A percentile compares a stretch with the other conserved stretches of the same genome.
These are phyloP conservation scores for Adoxophyes honmai DNA, from an alignment of 1,140 invertebrate genomes.

Conservation along the genomic window DNA sequence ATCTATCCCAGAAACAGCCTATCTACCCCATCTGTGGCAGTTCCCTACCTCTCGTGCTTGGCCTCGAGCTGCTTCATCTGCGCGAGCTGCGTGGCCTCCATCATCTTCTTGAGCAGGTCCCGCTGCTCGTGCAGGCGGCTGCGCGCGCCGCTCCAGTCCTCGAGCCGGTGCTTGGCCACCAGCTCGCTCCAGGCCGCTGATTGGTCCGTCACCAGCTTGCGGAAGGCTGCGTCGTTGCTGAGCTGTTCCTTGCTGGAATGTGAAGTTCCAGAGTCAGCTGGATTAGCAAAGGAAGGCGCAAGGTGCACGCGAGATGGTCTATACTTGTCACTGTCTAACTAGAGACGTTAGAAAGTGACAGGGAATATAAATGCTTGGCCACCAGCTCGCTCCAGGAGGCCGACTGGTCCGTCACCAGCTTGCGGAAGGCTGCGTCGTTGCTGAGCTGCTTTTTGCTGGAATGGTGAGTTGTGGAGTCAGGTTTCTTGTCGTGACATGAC, in stretches of 20 bases:
- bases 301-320: too few relatives aligned
- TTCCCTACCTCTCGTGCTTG: conserved; percentile 88
- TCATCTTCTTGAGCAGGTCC: conserved; percentile 90
- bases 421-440: conserved; percentile 87
- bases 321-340: too few relatives aligned
- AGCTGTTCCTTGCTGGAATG: conserved; percentile 87
- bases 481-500: too few relatives aligned
- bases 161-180: conserved; percentile 91
- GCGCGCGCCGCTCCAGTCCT: conserved; percentile 92
- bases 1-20: too few relatives aligned
- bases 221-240: conserved; percentile 86
- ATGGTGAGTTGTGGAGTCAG: too few relatives aligned
- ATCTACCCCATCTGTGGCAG: too few relatives aligned
- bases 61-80: conserved; percentile 95
- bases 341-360: too few relatives aligned
- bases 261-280: too few relatives aligned
- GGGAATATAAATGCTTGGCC: too few relatives aligned
- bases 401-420: conserved; percentile 93
- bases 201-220: conserved; percentile 91
- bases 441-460: conserved; percentile 87
- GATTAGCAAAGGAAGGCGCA: too few relatives aligned
- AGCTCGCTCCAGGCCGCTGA: conserved; percentile 96
- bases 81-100: conserved; percentile 88
- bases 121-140: conserved; percentile 91
- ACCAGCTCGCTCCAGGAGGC: conserved; percentile 95